Base-by-base conservation (phyloP, 2,888 invertebrate species). In the Anoplius nigerrimus region DNA sequence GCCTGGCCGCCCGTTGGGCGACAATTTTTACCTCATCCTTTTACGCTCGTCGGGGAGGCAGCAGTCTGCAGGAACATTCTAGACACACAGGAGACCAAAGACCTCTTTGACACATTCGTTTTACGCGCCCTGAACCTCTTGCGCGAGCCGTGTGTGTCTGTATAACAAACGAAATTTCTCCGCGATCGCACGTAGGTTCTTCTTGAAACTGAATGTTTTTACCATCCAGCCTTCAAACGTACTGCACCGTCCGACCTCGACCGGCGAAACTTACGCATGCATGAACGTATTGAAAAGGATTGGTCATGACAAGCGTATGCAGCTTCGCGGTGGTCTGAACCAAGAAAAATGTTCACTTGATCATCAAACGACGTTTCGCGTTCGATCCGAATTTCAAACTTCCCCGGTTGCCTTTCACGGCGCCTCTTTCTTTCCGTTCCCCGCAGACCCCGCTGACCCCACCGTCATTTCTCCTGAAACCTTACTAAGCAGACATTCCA, bases 401-500 rank as follows among this genome's bases (percentile, higher is more conserved):
- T 48, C 48, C 45, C 42, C 34, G 34, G 1, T 13, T 13, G 34
- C 34, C 11, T 34, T 34, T 13, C 11, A 34, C 11, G 54, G 27
- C 51, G 13, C 43, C 34, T 15, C 20, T 13, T 16, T 51, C 42
- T 43, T 8, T 11, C 54, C 48, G 27, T 22, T 13, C 15, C 27
- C 27, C 6, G 27, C 27, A 27, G 27, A 2, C 20, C 5, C 51
- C 18, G 18, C 55, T 55, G 56, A 45, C 55, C 48, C 62, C 56
- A 57, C 57, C 27, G 54, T 64, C 57, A 71, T 68, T 65, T 64
- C 63, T 69, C 57, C 68, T 21, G 54, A 59, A 71, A 74, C 75
- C 27, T 45, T 62, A 75, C 60, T 70, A 61, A 66, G 48, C 48
- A 72, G 68, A 62, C 76, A 76, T 81, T 76, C 74, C 75, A 59